phyloP scores from a whole-genome alignment of 1,140 invertebrate genomes.

The Tetraneura akinire region DNA sequence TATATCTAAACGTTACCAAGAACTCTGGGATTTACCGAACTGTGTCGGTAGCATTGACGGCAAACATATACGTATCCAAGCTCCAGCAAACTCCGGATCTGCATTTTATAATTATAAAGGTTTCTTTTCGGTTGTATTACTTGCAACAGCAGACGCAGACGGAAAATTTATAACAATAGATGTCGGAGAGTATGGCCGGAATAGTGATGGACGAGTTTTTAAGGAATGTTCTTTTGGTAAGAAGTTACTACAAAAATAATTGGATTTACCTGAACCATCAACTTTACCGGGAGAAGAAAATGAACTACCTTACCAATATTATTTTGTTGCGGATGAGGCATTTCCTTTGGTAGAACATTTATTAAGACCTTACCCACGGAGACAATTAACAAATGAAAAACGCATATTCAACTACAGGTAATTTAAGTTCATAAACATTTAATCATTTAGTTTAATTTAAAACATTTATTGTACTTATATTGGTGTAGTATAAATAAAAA shows the following conservation, averaged over 20 bases:
- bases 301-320: constrained; percentile 12
- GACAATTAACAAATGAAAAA: constrained; percentile 52
- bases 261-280: constrained; percentile 21
- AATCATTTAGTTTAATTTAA: too few relatives aligned
- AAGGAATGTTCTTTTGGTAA: constrained; percentile 30
- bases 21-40: constrained; percentile 58
- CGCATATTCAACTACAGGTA: constrained; percentile 58
- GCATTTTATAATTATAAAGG: constrained; percentile 53
- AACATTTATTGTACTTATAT: too few relatives aligned
- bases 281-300: not conserved
- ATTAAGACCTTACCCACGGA: constrained; percentile 56
- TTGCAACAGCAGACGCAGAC: constrained; percentile 41
- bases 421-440: too few relatives aligned
- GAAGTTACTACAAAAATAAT: not conserved
- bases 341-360: constrained; percentile 58
- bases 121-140: constrained; percentile 47
- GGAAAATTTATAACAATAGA: constrained; percentile 43
- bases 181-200: constrained; percentile 47
- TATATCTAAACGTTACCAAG: constrained; percentile 2
- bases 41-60: constrained; percentile 61
- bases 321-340: constrained; percentile 58
- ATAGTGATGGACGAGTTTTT: constrained; percentile 38
- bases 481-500: too few relatives aligned
- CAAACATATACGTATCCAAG: constrained; percentile 55
- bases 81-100: constrained; percentile 48